Evolutionary conservation across 2,888 invertebrate genomes (phyloP), one percentile per base, ranked within the genome.

Genomic region (Dexiosoma caninum): DNA sequence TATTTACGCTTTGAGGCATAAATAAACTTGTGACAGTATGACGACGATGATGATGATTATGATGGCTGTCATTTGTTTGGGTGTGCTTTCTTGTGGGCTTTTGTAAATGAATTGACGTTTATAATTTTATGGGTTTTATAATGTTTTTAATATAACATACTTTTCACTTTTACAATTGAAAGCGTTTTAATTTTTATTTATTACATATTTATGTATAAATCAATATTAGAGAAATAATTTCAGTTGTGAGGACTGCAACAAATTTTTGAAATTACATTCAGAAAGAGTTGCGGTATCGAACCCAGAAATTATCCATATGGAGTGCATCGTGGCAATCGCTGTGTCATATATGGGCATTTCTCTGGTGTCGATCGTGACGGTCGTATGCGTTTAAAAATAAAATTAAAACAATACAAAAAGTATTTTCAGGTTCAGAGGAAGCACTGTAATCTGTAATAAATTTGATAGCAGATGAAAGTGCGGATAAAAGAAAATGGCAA

Each of bases 1-100:
- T 87, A 85, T 87, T 87, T 87, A 86, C 85, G 87, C 88, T 85
- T 46, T 83, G 82, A 83, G 88, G 84, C 87, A 85, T 88, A 85
- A 74, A 71, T 88, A 85, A 74, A 72, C 82, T 86, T 84, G 85
- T 86, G 60, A 77, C 76, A 81, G 77, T 62, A 77, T 70, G 53
- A 76, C 30, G 53, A 40, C 23, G 35, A 23, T 6, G 27, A 16
- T 19, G 57, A 21, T 40, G 59, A 16, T 59, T 59, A 37, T 46
- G 37, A 44, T 37, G 42, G 27, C 46, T 59, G 21, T 67, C 37
- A 53, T 66, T 35, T 62, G 32, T 64, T 64, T 70, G n/a, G 40
- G 19, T 19, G 32, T 35, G 27, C 6, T 19, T 9, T 53, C 23
- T 60, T 55, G 53, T 60, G 16, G 66, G 7, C 19, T 42, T 46